A percentile compares a stretch with the other conserved stretches of the same genome.
Conservation (phyloP, 1,140 invertebrate species). For the Temnothorax longispinosus region DNA sequence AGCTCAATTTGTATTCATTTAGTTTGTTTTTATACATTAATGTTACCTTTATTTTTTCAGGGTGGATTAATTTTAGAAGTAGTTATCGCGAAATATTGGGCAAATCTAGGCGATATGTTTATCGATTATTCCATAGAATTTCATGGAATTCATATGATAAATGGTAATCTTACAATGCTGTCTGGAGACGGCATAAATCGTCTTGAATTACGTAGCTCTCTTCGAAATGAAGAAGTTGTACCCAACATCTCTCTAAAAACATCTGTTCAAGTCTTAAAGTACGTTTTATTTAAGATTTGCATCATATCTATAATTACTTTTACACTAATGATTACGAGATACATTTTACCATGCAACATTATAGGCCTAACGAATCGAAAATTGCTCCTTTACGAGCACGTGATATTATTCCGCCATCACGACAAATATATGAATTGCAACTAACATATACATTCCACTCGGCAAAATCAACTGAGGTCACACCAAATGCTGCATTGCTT, state of each 20-base stretch:
- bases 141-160: constrained; percentile 92
- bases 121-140: constrained; percentile 93
- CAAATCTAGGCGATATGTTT: constrained; percentile 91
- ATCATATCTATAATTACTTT: neutral
- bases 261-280: constrained; percentile 92
- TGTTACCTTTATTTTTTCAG: constrained; percentile 80
- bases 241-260: constrained; percentile 92
- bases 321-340: neutral
- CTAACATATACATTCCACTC: constrained; percentile 95
- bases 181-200: constrained; percentile 92
- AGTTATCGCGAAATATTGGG: constrained; percentile 97
- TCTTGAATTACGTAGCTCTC: constrained; percentile 89
- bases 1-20: neutral
- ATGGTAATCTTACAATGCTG: constrained; percentile 89
- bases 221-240: constrained; percentile 93
- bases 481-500: constrained; percentile 92
- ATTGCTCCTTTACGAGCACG: constrained; percentile 91
- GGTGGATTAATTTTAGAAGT: constrained; percentile 93
- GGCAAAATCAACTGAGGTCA: constrained; percentile 93
- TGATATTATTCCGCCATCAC: constrained; percentile 93
- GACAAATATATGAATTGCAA: constrained; percentile 96
- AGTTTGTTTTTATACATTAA: neutral
- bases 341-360: constrained; percentile 58
- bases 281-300: constrained; percentile 49
- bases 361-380: constrained; percentile 92